Evolutionary conservation across 2,113 vertebrate genomes (phyloP).

Genomic region (Mormoops blainvillei): DNA sequence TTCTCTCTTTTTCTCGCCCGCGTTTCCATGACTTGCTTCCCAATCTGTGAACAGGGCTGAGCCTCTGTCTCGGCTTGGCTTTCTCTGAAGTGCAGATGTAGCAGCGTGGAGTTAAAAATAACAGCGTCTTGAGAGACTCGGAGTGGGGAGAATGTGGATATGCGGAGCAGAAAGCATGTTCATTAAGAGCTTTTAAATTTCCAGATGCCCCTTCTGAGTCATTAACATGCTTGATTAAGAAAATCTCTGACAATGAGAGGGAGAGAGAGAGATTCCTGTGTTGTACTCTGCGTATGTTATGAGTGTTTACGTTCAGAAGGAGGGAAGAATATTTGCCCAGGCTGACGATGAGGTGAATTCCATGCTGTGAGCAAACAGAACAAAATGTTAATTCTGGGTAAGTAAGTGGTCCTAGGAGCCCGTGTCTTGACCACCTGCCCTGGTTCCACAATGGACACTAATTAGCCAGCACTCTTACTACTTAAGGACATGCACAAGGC

Average conservation of each 20-base stretch:
- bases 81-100: constrained; percentile 49
- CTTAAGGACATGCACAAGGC: background rate
- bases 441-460: background rate
- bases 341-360: background rate
- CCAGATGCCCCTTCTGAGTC: constrained; percentile 43
- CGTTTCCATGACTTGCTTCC: background rate
- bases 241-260: background rate
- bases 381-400: background rate
- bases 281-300: background rate
- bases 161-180: constrained; percentile 7
- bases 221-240: constrained; percentile 21
- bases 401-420: background rate
- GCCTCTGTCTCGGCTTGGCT: background rate
- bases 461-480: background rate
- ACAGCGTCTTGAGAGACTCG: background rate
- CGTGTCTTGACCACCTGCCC: background rate
- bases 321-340: background rate
- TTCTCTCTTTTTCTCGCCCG: background rate
- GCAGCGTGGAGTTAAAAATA: constrained; percentile 62
- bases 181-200: constrained; percentile 43
- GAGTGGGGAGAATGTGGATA: background rate
- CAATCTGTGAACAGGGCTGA: background rate
- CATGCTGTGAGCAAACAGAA: background rate
- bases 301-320: background rate
- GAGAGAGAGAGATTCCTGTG: background rate